phyloP scores from a whole-genome alignment of 2,797 vertebrate genomes.

The Saxicola maurus region DNA sequence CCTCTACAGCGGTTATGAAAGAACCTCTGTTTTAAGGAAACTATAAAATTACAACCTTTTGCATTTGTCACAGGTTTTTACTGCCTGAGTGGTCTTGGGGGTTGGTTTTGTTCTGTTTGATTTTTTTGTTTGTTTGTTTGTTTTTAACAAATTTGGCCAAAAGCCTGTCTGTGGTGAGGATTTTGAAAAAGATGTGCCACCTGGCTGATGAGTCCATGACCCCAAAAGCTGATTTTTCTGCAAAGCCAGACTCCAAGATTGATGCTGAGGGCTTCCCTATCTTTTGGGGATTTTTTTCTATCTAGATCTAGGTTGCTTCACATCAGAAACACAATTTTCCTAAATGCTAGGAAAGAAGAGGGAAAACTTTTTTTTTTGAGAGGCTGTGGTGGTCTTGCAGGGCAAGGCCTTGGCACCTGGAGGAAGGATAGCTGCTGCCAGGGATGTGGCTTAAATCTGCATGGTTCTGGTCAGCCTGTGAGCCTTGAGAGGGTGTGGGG shows the following conservation, averaged over 20 bases:
- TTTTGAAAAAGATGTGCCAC: background rate
- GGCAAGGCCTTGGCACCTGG: background rate
- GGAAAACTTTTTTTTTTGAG: background rate
- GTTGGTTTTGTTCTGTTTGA: background rate
- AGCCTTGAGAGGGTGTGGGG: background rate
- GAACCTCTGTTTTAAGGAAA: background rate
- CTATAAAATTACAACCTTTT: background rate
- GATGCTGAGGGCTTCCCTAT: background rate
- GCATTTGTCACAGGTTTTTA: background rate
- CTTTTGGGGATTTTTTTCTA: background rate
- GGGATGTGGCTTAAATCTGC: background rate
- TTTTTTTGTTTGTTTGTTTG: background rate
- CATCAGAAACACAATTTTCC: background rate
- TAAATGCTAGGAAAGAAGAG: background rate
- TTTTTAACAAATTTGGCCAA: background rate
- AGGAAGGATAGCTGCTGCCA: background rate
- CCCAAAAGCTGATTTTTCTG: background rate
- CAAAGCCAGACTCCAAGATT: background rate
- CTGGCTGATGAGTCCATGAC: background rate
- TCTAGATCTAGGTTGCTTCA: background rate
- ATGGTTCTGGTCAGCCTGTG: background rate
- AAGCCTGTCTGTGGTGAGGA: background rate
- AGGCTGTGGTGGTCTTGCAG: background rate
- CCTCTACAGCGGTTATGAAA: background rate
- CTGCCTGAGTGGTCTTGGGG: background rate